These are phyloP conservation scores for Polietes domitor DNA, from an alignment of 2,888 invertebrate genomes.

Conservation along the genomic window DNA sequence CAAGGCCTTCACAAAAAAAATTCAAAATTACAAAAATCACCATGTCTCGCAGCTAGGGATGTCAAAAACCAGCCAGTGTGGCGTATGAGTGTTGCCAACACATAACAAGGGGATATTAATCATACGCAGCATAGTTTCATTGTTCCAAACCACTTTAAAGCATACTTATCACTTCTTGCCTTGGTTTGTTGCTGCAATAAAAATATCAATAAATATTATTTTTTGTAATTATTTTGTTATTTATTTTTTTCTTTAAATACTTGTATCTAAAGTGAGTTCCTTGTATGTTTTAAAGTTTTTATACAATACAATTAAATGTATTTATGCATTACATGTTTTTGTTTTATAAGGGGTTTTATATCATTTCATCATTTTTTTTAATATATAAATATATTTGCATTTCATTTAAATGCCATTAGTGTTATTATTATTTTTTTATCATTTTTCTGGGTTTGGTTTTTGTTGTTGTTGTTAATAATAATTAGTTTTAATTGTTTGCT, in stretches of 20 bases:
- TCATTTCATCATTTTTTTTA: conserved; percentile 40
- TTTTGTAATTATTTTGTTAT: conserved; percentile 33
- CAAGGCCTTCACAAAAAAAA: no score
- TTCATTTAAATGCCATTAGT: conserved; percentile 39
- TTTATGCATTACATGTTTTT: conserved; percentile 19
- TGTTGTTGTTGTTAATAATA: conserved; percentile 35
- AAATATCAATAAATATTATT: conserved; percentile 6
- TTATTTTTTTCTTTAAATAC: conserved; percentile 27
- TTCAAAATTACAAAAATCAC: no score
- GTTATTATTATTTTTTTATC: conserved; percentile 9
- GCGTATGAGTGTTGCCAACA: background rate
- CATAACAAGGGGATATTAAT: no score
- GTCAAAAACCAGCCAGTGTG: background rate
- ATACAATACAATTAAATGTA: conserved; percentile 21
- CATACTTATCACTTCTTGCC: background rate
- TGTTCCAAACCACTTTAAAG: background rate
- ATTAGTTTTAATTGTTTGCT: conserved; percentile 19
- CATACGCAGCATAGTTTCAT: background rate
- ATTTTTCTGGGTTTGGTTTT: conserved; percentile 29
- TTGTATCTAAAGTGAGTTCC: conserved; percentile 42
- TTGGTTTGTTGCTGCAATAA: conserved; percentile 1
- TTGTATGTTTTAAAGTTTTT: conserved; percentile 29
- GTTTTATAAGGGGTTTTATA: conserved; percentile 12
- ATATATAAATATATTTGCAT: conserved; percentile 50
- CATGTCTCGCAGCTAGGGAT: no score